Percentiles rank a stretch among this genome's conserved stretches.
These are phyloP conservation scores for Ectemnius lituratus DNA, from an alignment of 2,888 invertebrate genomes.

Conservation along the genomic window DNA sequence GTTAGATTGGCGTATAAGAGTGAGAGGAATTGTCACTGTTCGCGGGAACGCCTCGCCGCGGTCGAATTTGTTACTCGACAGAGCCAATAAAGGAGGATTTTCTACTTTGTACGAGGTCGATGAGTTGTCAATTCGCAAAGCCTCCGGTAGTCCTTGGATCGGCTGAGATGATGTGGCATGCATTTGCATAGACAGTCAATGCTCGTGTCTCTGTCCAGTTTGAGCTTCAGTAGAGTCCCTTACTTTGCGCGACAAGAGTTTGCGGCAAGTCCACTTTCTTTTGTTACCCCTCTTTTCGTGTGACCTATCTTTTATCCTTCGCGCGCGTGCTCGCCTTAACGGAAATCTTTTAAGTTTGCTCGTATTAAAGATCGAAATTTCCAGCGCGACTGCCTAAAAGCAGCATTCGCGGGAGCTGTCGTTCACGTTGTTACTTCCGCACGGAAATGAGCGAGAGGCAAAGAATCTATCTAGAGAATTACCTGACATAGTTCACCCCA, in stretches of 20 bases:
- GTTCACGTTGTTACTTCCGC: constrained; percentile 4
- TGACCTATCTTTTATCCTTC: neutral
- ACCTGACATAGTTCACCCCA: neutral
- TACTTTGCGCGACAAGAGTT: too few species aligned
- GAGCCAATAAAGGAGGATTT: constrained; percentile 51
- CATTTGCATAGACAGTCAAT: constrained; percentile 21
- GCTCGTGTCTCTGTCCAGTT: constrained; percentile 19
- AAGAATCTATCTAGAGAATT: neutral
- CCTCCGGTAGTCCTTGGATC: constrained; percentile 30
- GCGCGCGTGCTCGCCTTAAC: neutral
- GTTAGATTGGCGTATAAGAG: constrained; percentile 3
- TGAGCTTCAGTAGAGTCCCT: too few species aligned
- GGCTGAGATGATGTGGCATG: constrained; percentile 45
- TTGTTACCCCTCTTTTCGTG: neutral
- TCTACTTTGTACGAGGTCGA: constrained; percentile 37
- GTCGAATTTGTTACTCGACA: constrained; percentile 40
- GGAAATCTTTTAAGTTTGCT: neutral
- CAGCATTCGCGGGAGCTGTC: neutral
- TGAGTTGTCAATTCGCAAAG: constrained; percentile 27
- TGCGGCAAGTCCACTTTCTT: neutral
- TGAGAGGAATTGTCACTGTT: constrained; percentile 31
- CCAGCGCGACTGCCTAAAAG: neutral
- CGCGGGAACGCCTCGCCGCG: constrained; percentile 17
- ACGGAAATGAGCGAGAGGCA: neutral
- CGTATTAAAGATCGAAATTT: neutral